Evolutionary conservation across 2,797 vertebrate species (phyloP).

Genomic region (Dallia pectoralis): DNA sequence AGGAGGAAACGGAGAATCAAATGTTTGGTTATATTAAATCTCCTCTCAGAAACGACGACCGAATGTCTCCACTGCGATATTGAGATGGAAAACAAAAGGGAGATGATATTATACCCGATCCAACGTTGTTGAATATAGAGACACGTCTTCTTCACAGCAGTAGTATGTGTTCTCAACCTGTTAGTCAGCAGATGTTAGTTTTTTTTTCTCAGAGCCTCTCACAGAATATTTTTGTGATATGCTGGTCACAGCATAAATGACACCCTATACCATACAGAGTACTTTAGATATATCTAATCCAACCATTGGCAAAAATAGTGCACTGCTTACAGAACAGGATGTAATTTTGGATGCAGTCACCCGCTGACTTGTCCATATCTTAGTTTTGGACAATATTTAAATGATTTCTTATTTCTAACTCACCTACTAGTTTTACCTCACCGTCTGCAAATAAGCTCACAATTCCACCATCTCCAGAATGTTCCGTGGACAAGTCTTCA

Average conservation of each 20-base stretch:
- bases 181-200: conserved; percentile 16
- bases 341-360: background rate
- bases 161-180: conserved; percentile 10
- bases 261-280: background rate
- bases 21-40: background rate
- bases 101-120: background rate
- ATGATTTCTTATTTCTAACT: conserved; percentile 5
- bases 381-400: conserved; percentile 26
- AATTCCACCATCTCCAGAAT: conserved; percentile 34
- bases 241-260: background rate
- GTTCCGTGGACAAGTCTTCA: conserved; percentile 41
- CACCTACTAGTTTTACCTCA: conserved; percentile 26
- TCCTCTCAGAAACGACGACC: conserved; percentile 5
- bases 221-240: conserved; percentile 35
- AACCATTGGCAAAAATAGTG: background rate
- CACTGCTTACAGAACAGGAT: background rate
- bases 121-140: no score
- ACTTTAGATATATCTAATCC: background rate
- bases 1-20: background rate
- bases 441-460: conserved; percentile 43
- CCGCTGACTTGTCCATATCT: no score
- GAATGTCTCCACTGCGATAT: background rate
- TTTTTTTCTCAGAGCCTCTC: conserved; percentile 6
- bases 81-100: background rate
- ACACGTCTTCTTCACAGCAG: no score